Evolutionary conservation across 2,113 vertebrate genomes (phyloP).

Genomic region (Oryzias woworae): DNA sequence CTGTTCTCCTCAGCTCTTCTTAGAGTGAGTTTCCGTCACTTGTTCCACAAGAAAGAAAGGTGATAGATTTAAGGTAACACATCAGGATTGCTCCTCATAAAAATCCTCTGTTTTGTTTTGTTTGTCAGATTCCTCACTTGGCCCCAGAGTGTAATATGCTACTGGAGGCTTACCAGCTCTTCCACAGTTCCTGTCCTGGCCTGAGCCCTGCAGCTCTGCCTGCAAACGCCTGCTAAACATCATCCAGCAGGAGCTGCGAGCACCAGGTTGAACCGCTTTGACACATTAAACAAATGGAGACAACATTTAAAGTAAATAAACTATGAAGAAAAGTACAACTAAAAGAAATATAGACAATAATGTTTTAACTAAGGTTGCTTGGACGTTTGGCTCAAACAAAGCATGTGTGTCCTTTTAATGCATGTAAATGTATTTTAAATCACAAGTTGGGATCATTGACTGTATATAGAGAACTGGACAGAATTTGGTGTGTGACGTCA

Average conservation of each 20-base stretch:
- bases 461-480: no score
- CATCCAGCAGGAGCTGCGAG: constrained; percentile 85
- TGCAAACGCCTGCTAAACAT: constrained; percentile 81
- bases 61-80: neutral
- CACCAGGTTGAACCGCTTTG: constrained; percentile 78
- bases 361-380: no score
- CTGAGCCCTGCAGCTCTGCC: constrained; percentile 86
- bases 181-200: constrained; percentile 91
- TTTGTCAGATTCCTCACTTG: constrained; percentile 82
- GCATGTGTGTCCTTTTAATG: no score
- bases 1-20: constrained; percentile 89
- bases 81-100: no score
- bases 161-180: constrained; percentile 80
- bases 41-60: neutral
- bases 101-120: neutral
- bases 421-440: no score
- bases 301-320: no score
- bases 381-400: no score
- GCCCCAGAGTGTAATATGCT: constrained; percentile 79
- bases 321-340: no score
- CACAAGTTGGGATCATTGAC: no score
- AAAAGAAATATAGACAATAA: no score
- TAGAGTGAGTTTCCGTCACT: constrained; percentile 75
- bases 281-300: no score
- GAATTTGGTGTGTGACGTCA: no score